Percentiles rank a stretch among this genome's conserved stretches.
Conservation (phyloP, 2,888 invertebrate genomes). For the Ophion costatus region DNA sequence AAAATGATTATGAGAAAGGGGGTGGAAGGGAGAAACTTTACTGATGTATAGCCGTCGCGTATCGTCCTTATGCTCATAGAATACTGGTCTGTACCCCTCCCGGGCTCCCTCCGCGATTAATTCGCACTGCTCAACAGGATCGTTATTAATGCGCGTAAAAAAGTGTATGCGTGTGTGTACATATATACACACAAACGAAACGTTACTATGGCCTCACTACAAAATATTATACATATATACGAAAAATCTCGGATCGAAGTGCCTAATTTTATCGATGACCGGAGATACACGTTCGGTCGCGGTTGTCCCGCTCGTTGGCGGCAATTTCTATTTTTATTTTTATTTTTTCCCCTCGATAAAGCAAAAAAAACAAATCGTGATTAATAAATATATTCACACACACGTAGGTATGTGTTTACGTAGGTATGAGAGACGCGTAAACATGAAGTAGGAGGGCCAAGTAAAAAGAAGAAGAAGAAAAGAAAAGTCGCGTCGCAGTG, state of each 20-base stretch:
- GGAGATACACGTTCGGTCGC: constrained; percentile 43
- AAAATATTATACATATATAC: constrained; percentile 52
- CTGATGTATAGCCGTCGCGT: constrained; percentile 66
- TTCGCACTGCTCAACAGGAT: constrained; percentile 59
- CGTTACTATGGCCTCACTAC: constrained; percentile 49
- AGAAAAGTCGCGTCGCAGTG: constrained; percentile 58
- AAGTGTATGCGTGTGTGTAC: constrained; percentile 35
- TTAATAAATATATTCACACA: neutral
- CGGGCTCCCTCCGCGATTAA: constrained; percentile 35
- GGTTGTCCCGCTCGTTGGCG: constrained; percentile 8
- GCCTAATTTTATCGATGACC: constrained; percentile 64
- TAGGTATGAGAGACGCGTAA: constrained; percentile 21
- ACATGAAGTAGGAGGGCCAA: constrained; percentile 10
- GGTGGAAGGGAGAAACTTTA: constrained; percentile 41
- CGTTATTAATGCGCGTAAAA: constrained; percentile 55
- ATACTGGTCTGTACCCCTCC: constrained; percentile 1
- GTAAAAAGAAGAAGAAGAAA: constrained; percentile 21
- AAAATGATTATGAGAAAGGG: neutral
- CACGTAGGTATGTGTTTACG: neutral
- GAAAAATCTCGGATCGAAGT: constrained; percentile 31
- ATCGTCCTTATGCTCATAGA: constrained; percentile 28
- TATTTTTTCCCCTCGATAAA: neutral
- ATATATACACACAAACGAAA: constrained; percentile 55
- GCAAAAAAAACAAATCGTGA: constrained; percentile 28
- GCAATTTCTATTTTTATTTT: neutral